Percentiles rank a stretch among this genome's conserved stretches.
Evolutionary conservation across 2,797 vertebrate genomes (phyloP).

Genomic region (Enteromius paludinosus): DNA sequence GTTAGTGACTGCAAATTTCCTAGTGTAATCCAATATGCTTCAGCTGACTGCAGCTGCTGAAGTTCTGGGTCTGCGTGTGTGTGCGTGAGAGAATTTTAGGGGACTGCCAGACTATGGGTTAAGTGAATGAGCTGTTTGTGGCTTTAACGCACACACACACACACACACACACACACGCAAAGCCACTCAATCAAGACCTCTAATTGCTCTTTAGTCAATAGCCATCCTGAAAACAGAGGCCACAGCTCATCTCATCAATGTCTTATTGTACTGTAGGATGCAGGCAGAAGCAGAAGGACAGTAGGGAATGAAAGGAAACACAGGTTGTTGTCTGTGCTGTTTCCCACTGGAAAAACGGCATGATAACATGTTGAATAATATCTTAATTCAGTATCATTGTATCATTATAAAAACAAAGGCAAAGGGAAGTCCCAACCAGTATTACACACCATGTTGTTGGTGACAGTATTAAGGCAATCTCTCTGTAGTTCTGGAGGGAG

Average conservation of each 20-base stretch:
- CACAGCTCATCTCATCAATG: conserved; percentile 36
- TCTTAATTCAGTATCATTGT: background rate
- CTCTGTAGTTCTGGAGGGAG: conserved; percentile 87
- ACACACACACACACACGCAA: background rate
- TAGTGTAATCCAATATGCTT: conserved; percentile 43
- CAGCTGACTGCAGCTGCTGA: conserved; percentile 21
- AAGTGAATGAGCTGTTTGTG: conserved; percentile 25
- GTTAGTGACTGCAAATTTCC: conserved; percentile 37
- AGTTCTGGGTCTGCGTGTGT: conserved; percentile 12
- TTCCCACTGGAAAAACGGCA: background rate
- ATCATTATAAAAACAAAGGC: background rate
- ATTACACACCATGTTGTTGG: conserved; percentile 86
- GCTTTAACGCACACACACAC: background rate
- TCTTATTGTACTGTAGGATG: conserved; percentile 17
- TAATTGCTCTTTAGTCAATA: conserved; percentile 45
- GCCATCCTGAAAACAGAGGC: conserved; percentile 36
- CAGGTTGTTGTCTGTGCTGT: conserved; percentile 5
- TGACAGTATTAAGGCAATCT: conserved; percentile 83
- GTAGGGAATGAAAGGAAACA: background rate
- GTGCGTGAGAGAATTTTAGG: conserved; percentile 28
- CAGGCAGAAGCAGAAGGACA: conserved; percentile 9
- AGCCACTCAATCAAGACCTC: conserved; percentile 36
- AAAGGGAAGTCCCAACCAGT: background rate
- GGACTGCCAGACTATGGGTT: conserved; percentile 25
- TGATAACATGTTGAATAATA: background rate